Percentiles rank a stretch among this genome's conserved stretches.
These are phyloP conservation scores for Nomada ferruginata DNA, from an alignment of 2,888 invertebrate genomes.

Conservation along the genomic window DNA sequence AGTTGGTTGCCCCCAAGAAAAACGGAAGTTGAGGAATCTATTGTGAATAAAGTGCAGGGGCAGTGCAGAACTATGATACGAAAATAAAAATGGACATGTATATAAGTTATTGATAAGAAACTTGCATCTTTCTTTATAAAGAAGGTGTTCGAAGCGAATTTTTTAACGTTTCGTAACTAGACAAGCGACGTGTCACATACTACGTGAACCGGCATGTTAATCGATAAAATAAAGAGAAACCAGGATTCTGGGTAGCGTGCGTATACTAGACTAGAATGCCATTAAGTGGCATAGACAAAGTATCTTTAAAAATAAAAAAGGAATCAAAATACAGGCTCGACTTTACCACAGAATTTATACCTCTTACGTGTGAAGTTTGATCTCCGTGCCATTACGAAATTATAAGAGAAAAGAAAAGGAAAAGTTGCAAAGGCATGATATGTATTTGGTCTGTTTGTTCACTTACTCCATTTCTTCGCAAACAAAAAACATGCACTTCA, in stretches of 20 bases:
- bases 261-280: slow-evolving; percentile 50
- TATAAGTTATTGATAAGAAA: slow-evolving; percentile 31
- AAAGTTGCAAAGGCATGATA: neutral
- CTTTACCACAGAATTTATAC: slow-evolving; percentile 51
- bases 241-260: slow-evolving; percentile 48
- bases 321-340: slow-evolving; percentile 42
- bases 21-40: neutral
- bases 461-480: neutral
- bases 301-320: slow-evolving; percentile 29
- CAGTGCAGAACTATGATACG: neutral
- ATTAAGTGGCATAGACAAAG: slow-evolving; percentile 48
- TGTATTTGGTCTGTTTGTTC: slow-evolving; percentile 23
- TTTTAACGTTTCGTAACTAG: slow-evolving; percentile 28
- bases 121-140: neutral
- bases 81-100: slow-evolving; percentile 27
- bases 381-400: slow-evolving; percentile 18
- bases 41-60: neutral
- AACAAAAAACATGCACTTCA: neutral
- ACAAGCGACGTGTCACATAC: slow-evolving; percentile 20
- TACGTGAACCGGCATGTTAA: slow-evolving; percentile 36
- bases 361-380: slow-evolving; percentile 27
- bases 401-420: neutral
- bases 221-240: slow-evolving; percentile 38
- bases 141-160: slow-evolving; percentile 12
- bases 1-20: neutral